Evolutionary conservation across 1,140 invertebrate genomes (phyloP), one percentile per base, ranked within the genome.

Genomic region (Leucophenga varia): DNA sequence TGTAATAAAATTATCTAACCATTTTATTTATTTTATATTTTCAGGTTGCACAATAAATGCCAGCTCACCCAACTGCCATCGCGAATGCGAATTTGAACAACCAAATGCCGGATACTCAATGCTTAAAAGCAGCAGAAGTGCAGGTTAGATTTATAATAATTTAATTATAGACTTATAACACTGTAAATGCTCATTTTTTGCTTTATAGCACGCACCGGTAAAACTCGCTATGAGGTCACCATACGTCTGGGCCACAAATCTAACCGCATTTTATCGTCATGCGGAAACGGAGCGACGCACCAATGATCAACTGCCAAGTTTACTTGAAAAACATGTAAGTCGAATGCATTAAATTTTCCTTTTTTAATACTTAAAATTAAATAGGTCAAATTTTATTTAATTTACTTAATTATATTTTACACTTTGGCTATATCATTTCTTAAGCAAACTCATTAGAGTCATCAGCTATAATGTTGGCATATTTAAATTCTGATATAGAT

Each of bases 281-380:
- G 49, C 59, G 16, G 70, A 73, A 22, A 46, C 38, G 2, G 54
- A 55, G 12, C 37, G 37, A 31, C 31, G 34, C 16, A 12, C 35
- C 13, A 43, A 22, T 16, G 71, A 73, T 10, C 67, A 73, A 46
- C 34, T 73, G 25, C 60, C 70, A 17, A 55, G 57, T 30, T 53
- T 69, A 19, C 58, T 74, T 50, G 71, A 74, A 35, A 41, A 59
- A 57, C 71, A 74, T 63, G 71, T 74, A 38, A 73, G 70, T 55
- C 20, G 34, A 7, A 34, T 18, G 19, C 31, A 8, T 34, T 25
- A 25, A n/a, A n/a, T n/a, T n/a, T n/a, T n/a, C n/a, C n/a, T n/a
- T n/a, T n/a, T n/a, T n/a, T n/a, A n/a, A n/a, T n/a, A n/a, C n/a
- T n/a, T n/a, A n/a, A n/a, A n/a, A n/a, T n/a, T n/a, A n/a, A n/a